Conservation (phyloP, 2,113 vertebrate species). For the Sarotherodon lohbergeri region DNA sequence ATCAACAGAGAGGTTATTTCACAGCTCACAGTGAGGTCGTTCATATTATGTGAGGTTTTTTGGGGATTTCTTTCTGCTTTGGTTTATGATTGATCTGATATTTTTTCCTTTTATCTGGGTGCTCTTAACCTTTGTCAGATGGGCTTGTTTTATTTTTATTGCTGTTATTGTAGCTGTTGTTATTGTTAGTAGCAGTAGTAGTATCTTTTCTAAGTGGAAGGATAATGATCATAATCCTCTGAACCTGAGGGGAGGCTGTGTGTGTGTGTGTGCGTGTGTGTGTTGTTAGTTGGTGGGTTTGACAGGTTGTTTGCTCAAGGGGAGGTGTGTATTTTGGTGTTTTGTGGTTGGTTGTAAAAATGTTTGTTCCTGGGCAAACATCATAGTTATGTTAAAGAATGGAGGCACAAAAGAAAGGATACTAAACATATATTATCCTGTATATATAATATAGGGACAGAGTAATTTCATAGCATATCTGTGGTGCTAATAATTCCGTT, state of each 20-base stretch:
- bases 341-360: background rate
- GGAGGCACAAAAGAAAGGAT: background rate
- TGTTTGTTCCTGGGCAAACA: background rate
- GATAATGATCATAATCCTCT: background rate
- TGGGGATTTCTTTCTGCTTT: background rate
- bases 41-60: background rate
- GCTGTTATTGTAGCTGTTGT: background rate
- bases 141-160: background rate
- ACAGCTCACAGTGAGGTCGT: background rate
- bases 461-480: background rate
- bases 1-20: background rate
- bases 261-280: background rate
- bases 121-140: background rate
- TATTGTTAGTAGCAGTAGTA: too few relatives aligned
- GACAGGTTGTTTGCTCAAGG: background rate
- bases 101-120: background rate
- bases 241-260: too few relatives aligned
- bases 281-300: background rate
- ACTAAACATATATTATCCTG: background rate
- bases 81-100: too few relatives aligned
- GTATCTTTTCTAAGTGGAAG: background rate
- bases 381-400: background rate
- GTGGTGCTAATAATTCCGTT: background rate
- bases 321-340: background rate
- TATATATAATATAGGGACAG: background rate